Percentiles rank a stretch among this genome's conserved stretches.
Evolutionary conservation across 2,113 vertebrate species (phyloP).

Genomic region (Daubentonia madagascariensis): DNA sequence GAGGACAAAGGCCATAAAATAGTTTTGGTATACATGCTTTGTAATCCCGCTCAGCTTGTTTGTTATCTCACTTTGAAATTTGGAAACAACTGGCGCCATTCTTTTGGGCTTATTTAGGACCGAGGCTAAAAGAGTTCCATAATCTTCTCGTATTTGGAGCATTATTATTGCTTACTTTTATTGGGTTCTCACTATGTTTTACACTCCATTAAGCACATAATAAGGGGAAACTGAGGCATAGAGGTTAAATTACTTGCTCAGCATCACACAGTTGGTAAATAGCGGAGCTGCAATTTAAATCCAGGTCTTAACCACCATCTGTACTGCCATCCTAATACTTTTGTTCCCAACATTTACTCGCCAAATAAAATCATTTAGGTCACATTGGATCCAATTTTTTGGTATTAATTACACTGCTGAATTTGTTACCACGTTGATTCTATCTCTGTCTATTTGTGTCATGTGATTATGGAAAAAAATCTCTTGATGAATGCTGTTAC

Average conservation of each 20-base stretch:
- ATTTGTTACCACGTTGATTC: background rate
- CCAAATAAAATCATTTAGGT: background rate
- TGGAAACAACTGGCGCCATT: background rate
- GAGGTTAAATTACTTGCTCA: background rate
- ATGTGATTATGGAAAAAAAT: background rate
- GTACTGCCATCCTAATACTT: background rate
- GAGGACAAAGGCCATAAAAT: background rate
- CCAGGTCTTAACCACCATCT: background rate
- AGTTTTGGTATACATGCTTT: slow-evolving; percentile 27
- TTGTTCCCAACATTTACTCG: background rate
- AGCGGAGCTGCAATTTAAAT: background rate
- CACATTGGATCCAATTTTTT: background rate
- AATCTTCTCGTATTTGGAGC: background rate
- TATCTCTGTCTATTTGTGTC: background rate
- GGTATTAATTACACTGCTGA: slow-evolving; percentile 8
- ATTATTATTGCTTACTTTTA: background rate
- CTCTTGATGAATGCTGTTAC: background rate
- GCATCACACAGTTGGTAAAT: background rate
- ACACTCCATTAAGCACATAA: background rate
- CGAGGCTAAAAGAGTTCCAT: background rate
- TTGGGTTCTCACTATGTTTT: background rate
- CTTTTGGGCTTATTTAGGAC: background rate
- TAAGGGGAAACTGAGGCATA: background rate
- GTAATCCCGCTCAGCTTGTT: background rate
- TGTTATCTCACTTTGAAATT: background rate